These are phyloP conservation scores for Phylloscopus trochilus DNA, from an alignment of 2,113 vertebrate genomes.

Conservation along the genomic window DNA sequence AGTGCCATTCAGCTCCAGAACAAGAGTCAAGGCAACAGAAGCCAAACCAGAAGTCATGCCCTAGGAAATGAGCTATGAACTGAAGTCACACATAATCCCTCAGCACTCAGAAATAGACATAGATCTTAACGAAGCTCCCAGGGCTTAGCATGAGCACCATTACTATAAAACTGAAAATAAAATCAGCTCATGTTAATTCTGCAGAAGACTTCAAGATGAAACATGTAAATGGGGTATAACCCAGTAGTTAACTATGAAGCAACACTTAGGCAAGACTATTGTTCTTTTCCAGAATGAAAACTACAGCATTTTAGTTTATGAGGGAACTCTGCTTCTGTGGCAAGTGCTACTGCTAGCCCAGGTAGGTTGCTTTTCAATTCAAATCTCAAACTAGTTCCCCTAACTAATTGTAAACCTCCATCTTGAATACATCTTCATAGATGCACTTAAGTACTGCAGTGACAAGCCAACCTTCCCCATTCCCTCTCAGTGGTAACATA, in stretches of 20 bases:
- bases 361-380: not conserved
- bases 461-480: not conserved
- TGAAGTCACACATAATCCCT: not conserved
- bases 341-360: not conserved
- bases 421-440: not conserved
- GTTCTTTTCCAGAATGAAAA: not conserved
- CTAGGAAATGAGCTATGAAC: not conserved
- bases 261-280: not conserved
- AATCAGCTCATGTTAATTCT: not conserved
- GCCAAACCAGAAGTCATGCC: not conserved
- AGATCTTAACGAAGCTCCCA: not conserved
- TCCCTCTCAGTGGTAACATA: slow-evolving; percentile 15
- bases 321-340: not conserved
- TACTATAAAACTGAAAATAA: not conserved
- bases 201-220: not conserved
- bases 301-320: not conserved
- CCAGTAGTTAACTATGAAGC: not conserved
- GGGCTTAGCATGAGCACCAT: not conserved
- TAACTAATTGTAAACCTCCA: not conserved
- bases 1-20: not conserved
- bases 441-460: not conserved
- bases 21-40: not conserved
- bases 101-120: not conserved
- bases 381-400: not conserved
- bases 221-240: not conserved